These are phyloP conservation scores for Apus apus DNA, from an alignment of 2,113 vertebrate genomes.

Conservation along the genomic window DNA sequence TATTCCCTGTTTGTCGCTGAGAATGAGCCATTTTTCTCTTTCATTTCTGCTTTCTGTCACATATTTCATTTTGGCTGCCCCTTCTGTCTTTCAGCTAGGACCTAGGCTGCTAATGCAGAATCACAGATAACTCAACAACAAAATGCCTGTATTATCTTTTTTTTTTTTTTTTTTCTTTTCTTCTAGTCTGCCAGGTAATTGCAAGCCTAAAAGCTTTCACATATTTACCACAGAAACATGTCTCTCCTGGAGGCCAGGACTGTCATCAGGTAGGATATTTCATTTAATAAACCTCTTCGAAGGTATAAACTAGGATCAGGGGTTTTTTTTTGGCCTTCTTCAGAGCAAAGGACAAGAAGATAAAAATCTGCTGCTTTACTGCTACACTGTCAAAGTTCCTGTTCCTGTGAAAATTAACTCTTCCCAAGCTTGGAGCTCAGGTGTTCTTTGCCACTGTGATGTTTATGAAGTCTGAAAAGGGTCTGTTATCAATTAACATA, in stretches of 20 bases:
- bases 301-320: neutral
- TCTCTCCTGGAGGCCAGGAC: conserved; percentile 27
- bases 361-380: conserved; percentile 51
- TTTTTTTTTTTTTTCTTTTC: neutral
- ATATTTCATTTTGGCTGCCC: conserved; percentile 60
- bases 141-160: conserved; percentile 38
- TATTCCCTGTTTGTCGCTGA: conserved; percentile 31
- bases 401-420: conserved; percentile 51
- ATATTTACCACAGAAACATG: conserved; percentile 30
- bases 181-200: conserved; percentile 25
- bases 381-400: conserved; percentile 20
- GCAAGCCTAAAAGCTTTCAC: conserved; percentile 35
- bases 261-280: conserved; percentile 27
- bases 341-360: conserved; percentile 54
- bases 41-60: conserved; percentile 50
- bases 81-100: conserved; percentile 42
- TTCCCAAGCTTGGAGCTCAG: neutral
- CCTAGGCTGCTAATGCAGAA: conserved; percentile 16
- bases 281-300: conserved; percentile 45
- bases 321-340: conserved; percentile 30
- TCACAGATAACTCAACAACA: conserved; percentile 48
- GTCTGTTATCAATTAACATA: neutral
- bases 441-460: neutral
- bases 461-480: neutral
- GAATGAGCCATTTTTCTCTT: conserved; percentile 49